Percentiles rank a stretch among this genome's conserved stretches.
Evolutionary conservation across 2,888 invertebrate species (phyloP).

Genomic region (Sesia apiformis): DNA sequence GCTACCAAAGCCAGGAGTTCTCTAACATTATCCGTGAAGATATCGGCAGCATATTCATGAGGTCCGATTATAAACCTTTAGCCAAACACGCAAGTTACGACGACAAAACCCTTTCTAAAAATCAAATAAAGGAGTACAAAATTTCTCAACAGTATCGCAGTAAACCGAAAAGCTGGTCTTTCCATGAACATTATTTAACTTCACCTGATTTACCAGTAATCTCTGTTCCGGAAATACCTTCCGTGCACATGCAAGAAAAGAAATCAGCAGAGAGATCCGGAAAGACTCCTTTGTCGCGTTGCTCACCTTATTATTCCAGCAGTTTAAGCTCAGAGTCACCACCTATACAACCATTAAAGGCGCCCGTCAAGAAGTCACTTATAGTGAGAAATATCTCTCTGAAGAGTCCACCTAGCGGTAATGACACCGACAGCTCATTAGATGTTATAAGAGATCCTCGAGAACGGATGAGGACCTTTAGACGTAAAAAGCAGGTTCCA

Average conservation of each 20-base stretch:
- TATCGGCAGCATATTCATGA: conserved; percentile 46
- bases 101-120: conserved; percentile 76
- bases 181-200: conserved; percentile 76
- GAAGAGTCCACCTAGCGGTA: conserved; percentile 83
- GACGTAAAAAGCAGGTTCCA: conserved; percentile 78
- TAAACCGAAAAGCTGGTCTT: conserved; percentile 77
- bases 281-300: conserved; percentile 77
- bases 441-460: conserved; percentile 80
- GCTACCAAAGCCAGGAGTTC: conserved; percentile 79
- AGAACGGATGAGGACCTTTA: conserved; percentile 79
- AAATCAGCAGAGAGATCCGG: conserved; percentile 58
- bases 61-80: conserved; percentile 73
- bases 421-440: conserved; percentile 82
- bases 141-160: conserved; percentile 70
- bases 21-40: conserved; percentile 64
- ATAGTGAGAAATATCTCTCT: conserved; percentile 75
- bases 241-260: conserved; percentile 55
- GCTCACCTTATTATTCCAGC: conserved; percentile 84
- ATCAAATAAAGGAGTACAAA: conserved; percentile 78
- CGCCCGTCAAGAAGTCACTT: conserved; percentile 77
- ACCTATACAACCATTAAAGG: conserved; percentile 78
- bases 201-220: conserved; percentile 71
- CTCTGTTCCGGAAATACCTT: conserved; percentile 71
- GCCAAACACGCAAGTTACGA: conserved; percentile 79
- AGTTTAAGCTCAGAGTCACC: conserved; percentile 84